Percentiles rank a stretch among this genome's conserved stretches.
phyloP scores from a whole-genome alignment of 2,113 vertebrate species.

The Trachemys scripta region DNA sequence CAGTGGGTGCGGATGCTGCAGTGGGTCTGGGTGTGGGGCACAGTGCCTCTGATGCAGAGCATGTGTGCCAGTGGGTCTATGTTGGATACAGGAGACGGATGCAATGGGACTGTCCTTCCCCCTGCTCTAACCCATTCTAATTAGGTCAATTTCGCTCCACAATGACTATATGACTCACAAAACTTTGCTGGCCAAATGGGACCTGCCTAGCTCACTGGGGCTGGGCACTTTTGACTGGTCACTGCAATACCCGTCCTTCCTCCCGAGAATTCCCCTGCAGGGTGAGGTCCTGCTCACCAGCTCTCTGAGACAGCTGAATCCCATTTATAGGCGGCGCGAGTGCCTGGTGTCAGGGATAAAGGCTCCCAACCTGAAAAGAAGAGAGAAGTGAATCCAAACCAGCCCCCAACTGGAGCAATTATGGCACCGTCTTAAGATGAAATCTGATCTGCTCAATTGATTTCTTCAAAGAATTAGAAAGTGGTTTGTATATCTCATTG shows the following conservation, averaged over 20 bases:
- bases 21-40: no score
- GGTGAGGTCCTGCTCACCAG: not conserved
- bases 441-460: not conserved
- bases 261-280: no score
- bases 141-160: no score
- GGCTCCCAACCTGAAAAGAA: not conserved
- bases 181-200: no score
- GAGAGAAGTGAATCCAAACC: not conserved
- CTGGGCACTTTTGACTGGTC: not conserved
- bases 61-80: not conserved
- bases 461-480: slow-evolving; percentile 2
- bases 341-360: not conserved
- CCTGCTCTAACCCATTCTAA: no score
- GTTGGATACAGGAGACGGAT: not conserved
- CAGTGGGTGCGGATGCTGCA: not conserved
- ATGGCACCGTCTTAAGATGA: not conserved
- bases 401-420: not conserved
- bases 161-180: no score
- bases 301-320: not conserved
- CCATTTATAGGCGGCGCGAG: not conserved
- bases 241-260: not conserved
- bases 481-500: not conserved
- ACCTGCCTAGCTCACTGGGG: not conserved
- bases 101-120: not conserved
- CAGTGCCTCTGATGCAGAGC: no score